Percentiles rank a stretch among this genome's conserved stretches.
These are phyloP conservation scores for Dipodomys ordii DNA, from an alignment of 2,113 vertebrate genomes.

Conservation along the genomic window DNA sequence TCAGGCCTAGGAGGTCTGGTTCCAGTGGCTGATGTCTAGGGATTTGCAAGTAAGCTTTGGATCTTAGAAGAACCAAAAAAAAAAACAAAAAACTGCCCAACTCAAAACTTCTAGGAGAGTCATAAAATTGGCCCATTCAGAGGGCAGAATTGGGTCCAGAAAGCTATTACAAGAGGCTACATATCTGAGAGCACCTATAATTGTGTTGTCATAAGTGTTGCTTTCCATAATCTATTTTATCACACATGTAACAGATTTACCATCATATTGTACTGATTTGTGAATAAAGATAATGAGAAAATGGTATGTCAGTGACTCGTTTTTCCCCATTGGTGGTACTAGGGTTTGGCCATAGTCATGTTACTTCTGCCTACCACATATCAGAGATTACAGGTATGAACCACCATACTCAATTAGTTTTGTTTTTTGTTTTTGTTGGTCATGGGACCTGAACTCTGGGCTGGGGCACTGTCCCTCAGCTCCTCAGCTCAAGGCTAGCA, in stretches of 20 bases:
- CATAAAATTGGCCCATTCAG: neutral
- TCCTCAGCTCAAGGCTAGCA: too few species aligned
- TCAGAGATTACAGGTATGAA: too few species aligned
- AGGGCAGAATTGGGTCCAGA: neutral
- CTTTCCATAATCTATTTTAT: conserved; percentile 43
- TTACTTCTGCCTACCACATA: too few species aligned
- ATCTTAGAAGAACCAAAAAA: neutral
- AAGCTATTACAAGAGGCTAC: neutral
- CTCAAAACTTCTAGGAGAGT: neutral
- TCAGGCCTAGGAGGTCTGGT: neutral
- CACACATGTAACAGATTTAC: neutral
- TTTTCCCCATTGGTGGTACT: too few species aligned
- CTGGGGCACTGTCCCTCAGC: too few species aligned
- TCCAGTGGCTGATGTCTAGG: neutral
- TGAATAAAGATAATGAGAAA: conserved; percentile 77
- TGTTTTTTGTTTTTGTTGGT: too few species aligned
- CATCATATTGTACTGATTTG: conserved; percentile 4
- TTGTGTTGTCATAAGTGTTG: conserved; percentile 21
- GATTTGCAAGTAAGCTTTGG: neutral
- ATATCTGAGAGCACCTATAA: neutral
- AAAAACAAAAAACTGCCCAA: neutral
- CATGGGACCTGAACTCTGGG: too few species aligned
- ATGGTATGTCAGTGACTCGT: neutral
- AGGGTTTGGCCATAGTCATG: too few species aligned
- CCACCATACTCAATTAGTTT: too few species aligned